Percentiles rank a stretch among this genome's conserved stretches.
These are phyloP conservation scores for Brachypalpus laphriformis DNA, from an alignment of 2,888 invertebrate species.

Conservation along the genomic window DNA sequence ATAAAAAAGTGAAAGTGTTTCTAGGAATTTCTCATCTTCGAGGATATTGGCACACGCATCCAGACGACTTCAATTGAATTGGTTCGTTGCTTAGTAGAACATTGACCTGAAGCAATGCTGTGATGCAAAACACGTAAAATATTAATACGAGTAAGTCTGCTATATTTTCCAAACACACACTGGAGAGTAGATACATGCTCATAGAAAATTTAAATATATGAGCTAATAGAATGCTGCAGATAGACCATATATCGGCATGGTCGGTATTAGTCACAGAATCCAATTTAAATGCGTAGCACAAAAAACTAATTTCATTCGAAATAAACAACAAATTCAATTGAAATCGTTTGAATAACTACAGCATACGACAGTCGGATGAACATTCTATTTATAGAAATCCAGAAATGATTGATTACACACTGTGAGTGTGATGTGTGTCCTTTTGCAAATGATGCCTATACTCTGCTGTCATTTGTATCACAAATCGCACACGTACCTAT, in stretches of 20 bases:
- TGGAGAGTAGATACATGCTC: too few relatives aligned
- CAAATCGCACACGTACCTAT: background rate
- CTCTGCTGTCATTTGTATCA: background rate
- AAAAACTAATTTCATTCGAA: too few relatives aligned
- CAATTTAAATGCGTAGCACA: too few relatives aligned
- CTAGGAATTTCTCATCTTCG: background rate
- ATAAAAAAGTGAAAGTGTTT: background rate
- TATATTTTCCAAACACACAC: too few relatives aligned
- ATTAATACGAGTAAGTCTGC: too few relatives aligned
- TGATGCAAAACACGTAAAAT: too few relatives aligned
- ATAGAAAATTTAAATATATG: too few relatives aligned
- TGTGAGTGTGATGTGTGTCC: constrained; percentile 8
- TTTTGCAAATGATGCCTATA: constrained; percentile 9
- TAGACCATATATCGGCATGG: too few relatives aligned
- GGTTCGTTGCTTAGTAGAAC: too few relatives aligned
- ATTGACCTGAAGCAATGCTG: background rate
- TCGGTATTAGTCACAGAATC: too few relatives aligned
- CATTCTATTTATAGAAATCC: constrained; percentile 15
- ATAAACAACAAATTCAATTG: background rate
- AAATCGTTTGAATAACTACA: background rate
- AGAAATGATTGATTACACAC: constrained; percentile 22
- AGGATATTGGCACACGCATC: background rate
- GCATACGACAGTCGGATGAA: background rate
- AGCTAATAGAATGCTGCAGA: too few relatives aligned
- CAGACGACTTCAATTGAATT: too few relatives aligned